Conservation (phyloP, 2,888 invertebrate genomes). For the Cephus pulcher region DNA sequence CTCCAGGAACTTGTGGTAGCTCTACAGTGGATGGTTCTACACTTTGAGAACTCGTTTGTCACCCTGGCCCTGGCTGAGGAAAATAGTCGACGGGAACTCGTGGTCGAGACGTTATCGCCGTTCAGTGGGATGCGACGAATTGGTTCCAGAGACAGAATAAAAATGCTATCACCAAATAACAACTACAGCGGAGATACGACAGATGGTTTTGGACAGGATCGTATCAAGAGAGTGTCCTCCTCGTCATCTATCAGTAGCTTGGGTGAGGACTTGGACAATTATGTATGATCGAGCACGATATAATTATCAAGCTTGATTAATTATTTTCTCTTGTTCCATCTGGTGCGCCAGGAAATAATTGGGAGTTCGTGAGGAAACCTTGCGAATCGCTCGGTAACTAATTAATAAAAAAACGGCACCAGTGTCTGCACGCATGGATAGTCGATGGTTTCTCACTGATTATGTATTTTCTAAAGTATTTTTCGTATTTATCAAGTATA, state of each 20-base stretch:
- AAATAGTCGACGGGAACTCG: conserved; percentile 63
- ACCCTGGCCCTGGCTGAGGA: conserved; percentile 76
- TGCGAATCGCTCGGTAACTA: conserved; percentile 65
- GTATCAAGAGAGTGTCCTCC: conserved; percentile 76
- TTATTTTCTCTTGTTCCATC: conserved; percentile 43
- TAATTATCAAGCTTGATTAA: not conserved
- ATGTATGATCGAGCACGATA: not conserved
- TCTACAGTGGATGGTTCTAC: conserved; percentile 84
- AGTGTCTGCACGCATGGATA: conserved; percentile 38
- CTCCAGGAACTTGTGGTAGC: conserved; percentile 85
- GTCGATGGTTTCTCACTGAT: conserved; percentile 21
- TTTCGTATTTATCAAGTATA: not conserved
- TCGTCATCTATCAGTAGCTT: conserved; percentile 77
- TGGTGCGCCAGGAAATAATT: conserved; percentile 62
- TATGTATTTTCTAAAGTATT: conserved; percentile 3
- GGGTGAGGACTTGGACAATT: conserved; percentile 52
- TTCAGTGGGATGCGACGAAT: conserved; percentile 64
- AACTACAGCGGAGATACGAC: conserved; percentile 52
- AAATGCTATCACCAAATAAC: conserved; percentile 62
- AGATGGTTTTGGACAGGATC: conserved; percentile 64
- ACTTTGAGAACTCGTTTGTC: conserved; percentile 90
- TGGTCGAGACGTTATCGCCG: conserved; percentile 61
- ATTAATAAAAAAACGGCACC: conserved; percentile 25
- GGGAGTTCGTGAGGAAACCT: conserved; percentile 67
- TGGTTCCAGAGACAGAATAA: conserved; percentile 66